Conservation (phyloP, 2,113 vertebrate species). For the Brienomyrus brachyistius region DNA sequence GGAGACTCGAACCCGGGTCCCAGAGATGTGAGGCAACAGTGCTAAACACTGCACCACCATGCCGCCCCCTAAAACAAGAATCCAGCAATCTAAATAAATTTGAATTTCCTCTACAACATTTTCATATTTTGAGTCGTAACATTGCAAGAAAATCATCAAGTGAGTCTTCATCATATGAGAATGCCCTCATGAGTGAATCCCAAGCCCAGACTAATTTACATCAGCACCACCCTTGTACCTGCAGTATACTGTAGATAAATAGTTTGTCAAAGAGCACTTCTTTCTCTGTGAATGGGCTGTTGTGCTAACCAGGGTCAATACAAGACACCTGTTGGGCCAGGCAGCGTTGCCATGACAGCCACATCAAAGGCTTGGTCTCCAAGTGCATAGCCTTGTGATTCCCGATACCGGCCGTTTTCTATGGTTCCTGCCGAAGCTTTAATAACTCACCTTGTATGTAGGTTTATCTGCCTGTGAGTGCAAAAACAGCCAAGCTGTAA, state of each 20-base stretch:
- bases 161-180: background rate
- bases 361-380: constrained; percentile 24
- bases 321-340: constrained; percentile 38
- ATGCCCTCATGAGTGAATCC: background rate
- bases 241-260: background rate
- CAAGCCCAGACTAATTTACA: background rate
- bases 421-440: background rate
- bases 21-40: too few relatives aligned
- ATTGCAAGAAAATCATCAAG: background rate
- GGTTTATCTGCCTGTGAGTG: background rate
- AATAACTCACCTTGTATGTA: background rate
- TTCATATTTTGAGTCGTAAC: background rate
- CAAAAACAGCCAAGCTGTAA: background rate
- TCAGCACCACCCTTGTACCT: background rate
- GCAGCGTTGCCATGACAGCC: constrained; percentile 49
- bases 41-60: too few relatives aligned
- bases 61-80: background rate
- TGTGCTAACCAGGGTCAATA: constrained; percentile 33
- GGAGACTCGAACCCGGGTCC: too few relatives aligned
- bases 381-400: constrained; percentile 30
- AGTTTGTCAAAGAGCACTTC: background rate
- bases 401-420: background rate
- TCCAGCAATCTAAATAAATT: background rate
- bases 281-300: constrained; percentile 31
- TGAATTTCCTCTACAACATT: background rate